Base-by-base conservation (phyloP, 1,140 invertebrate genomes). In the Aradophagus sp. region DNA sequence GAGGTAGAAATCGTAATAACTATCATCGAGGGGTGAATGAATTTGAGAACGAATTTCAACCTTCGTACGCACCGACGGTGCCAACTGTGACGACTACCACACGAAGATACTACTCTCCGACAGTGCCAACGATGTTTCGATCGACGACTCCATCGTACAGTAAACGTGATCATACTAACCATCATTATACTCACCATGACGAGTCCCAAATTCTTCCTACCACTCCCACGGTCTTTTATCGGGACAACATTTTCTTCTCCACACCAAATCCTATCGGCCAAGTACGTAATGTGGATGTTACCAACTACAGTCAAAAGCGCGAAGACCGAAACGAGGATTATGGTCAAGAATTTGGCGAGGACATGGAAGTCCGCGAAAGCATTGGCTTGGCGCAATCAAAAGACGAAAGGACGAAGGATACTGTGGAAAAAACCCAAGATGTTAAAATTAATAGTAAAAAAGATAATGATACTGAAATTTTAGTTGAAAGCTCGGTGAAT, bases 11-110 rank as follows among this genome's bases (percentile, higher is more conserved):
- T 34, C 23, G 56, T 1, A 48, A 66, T 0, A 15, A 16, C 0
- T 69, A 77, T 45, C 58, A 55, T 6, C 32, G 48, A 12, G 47
- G 68, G 0, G 41, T 50, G 19, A 55, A 77, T 2, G 61, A 69
- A 2, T 79, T 68, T 15, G 58, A 50, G 11, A 67, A 79, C 47
- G 67, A 66, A 34, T 78, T 78, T 19, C 78, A 78, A 19, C 72
- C 81, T 0, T 81, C 80, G 5, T 84, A 84, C 44, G 80, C 80
- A 10, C 82, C 82, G 8, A 83, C 81, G 1, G 82, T 83, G 10
- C 82, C 82, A 5, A 84, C 82, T 0, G 78, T 83, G 0, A 84
- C 81, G 2, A 84, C 81, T 0, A 83, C 81, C 0, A 79, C 78
- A 0, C 72, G 79, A 12, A 76, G 74, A 71, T 82, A 77, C 10